A percentile compares a stretch with the other conserved stretches of the same genome.
Evolutionary conservation across 2,113 vertebrate species (phyloP).

Genomic region (Cyanoramphus novaezelandiae): DNA sequence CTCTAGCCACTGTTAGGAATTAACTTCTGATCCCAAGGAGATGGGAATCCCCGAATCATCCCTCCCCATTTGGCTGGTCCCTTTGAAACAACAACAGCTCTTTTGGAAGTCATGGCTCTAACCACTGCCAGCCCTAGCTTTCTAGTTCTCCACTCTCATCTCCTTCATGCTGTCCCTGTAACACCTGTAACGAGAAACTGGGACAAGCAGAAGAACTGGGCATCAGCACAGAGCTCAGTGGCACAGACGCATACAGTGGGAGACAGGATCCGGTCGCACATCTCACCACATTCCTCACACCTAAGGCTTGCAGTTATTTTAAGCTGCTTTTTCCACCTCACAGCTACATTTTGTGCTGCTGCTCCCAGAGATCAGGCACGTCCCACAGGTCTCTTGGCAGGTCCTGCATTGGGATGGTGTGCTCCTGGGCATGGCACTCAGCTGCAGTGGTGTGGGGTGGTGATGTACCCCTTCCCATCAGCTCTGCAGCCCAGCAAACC

Average conservation of each 20-base stretch:
- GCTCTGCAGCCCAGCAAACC: background rate
- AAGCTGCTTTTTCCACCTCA: background rate
- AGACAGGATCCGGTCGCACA: background rate
- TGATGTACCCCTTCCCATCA: fast-evolving
- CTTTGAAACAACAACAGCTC: background rate
- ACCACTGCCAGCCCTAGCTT: background rate
- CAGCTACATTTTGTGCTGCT: background rate
- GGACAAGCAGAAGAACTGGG: background rate
- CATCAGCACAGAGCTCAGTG: background rate
- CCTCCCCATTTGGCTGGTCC: background rate
- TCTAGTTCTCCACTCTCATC: fast-evolving
- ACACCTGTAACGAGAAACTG: background rate
- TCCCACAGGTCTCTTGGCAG: background rate
- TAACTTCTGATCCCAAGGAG: background rate
- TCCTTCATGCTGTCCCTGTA: background rate
- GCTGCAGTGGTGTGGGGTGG: too few species aligned
- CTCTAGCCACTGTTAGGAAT: background rate
- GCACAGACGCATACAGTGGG: background rate
- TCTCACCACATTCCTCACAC: background rate
- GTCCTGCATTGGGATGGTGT: background rate
- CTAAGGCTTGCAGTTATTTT: background rate
- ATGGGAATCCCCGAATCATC: background rate
- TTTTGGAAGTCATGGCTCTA: background rate
- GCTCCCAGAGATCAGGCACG: background rate
- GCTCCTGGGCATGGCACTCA: background rate